Conservation (phyloP, 2,888 invertebrate genomes). For the Deilephila porcellus region DNA sequence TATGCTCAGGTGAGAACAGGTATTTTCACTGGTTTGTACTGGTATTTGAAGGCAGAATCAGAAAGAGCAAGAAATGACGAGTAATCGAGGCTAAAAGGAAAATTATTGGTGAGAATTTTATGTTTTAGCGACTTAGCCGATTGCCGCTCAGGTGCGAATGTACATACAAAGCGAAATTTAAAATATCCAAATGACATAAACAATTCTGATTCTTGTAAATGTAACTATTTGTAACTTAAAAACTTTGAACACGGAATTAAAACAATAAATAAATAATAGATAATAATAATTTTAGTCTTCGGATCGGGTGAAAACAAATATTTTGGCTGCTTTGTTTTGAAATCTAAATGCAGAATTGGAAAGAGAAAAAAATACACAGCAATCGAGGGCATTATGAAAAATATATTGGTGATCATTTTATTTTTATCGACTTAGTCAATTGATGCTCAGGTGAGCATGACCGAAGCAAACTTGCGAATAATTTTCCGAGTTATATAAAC, state of each 20-base stretch:
- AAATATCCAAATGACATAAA: neutral
- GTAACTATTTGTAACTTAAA: too few species aligned
- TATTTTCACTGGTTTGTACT: slow-evolving; percentile 1
- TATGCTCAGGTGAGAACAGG: neutral
- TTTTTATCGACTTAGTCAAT: neutral
- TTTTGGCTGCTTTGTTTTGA: neutral
- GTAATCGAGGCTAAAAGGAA: neutral
- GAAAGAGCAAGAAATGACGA: neutral
- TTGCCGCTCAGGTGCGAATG: neutral
- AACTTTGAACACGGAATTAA: too few species aligned
- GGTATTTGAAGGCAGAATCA: neutral
- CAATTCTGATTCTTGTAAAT: too few species aligned
- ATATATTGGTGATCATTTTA: neutral
- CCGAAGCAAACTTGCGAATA: too few species aligned
- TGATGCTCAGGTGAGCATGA: neutral
- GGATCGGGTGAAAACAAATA: too few species aligned
- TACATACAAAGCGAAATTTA: neutral
- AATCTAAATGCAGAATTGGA: neutral
- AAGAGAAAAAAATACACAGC: neutral
- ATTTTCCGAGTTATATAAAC: too few species aligned
- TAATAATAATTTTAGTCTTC: too few species aligned
- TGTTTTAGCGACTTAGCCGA: neutral
- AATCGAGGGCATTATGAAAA: neutral
- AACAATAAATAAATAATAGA: too few species aligned
- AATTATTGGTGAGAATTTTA: neutral